Percentiles rank a stretch among this genome's conserved stretches.
phyloP scores from a whole-genome alignment of 2,113 vertebrate genomes.

The Vireo altiloquus region DNA sequence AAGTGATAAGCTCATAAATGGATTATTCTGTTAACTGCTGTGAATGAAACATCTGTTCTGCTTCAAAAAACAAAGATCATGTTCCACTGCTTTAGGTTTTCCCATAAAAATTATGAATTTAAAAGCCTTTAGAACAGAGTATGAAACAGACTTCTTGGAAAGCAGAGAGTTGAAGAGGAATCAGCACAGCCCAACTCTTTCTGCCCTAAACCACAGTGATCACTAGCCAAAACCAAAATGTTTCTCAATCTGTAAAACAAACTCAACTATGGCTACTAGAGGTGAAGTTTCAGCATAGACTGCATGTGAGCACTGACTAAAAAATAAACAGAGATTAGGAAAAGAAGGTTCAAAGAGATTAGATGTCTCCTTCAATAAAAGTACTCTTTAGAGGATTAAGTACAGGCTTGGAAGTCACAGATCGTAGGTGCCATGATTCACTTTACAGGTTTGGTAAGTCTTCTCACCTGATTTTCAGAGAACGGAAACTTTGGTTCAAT shows the following conservation, averaged over 20 bases:
- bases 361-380: neutral
- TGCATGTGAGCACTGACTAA: rapidly evolving
- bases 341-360: neutral
- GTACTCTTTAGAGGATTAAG: neutral
- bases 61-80: neutral
- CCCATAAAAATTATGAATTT: neutral
- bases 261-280: neutral
- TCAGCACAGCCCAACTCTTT: neutral
- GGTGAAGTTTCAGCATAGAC: neutral
- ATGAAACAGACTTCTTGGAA: neutral
- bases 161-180: neutral
- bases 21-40: neutral
- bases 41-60: neutral
- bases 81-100: neutral
- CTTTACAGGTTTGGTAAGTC: neutral
- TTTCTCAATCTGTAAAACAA: neutral
- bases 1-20: neutral
- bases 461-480: constrained; percentile 92
- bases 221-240: neutral
- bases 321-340: neutral
- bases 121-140: neutral
- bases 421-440: rapidly evolving
- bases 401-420: neutral
- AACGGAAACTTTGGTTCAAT: constrained; percentile 98
- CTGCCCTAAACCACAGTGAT: neutral